phyloP scores from a whole-genome alignment of 2,797 vertebrate species.

The Pseudocheirus occidentalis region DNA sequence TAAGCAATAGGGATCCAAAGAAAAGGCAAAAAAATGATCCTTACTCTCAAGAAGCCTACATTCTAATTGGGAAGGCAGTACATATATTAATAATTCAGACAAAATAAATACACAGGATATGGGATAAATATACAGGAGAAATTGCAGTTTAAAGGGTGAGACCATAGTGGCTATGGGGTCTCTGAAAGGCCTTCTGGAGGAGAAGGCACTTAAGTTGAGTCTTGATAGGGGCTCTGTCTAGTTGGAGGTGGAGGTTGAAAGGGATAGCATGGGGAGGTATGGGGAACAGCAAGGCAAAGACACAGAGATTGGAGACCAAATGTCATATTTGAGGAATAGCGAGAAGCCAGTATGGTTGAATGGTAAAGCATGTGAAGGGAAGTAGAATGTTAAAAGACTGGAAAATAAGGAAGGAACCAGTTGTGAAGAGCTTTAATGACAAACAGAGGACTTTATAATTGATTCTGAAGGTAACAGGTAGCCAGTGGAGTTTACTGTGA shows the following conservation, averaged over 20 bases:
- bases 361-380: neutral
- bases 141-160: neutral
- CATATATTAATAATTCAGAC: too few relatives aligned
- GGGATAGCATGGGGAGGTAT: neutral
- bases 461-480: neutral
- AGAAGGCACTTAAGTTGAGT: neutral
- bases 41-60: neutral
- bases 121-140: too few relatives aligned
- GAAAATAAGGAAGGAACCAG: neutral
- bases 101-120: too few relatives aligned
- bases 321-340: neutral
- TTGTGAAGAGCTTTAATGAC: neutral
- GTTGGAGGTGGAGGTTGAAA: neutral
- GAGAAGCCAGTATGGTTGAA: neutral
- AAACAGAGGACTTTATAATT: neutral
- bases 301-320: neutral
- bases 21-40: neutral
- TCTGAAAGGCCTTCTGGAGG: neutral
- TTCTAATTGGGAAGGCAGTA: neutral
- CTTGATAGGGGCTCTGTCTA: neutral
- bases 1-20: neutral
- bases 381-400: neutral
- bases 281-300: neutral
- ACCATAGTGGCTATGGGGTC: neutral
- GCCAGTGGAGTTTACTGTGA: neutral